Conservation (phyloP, 2,888 invertebrate species). For the Drosophila glabriapex region DNA sequence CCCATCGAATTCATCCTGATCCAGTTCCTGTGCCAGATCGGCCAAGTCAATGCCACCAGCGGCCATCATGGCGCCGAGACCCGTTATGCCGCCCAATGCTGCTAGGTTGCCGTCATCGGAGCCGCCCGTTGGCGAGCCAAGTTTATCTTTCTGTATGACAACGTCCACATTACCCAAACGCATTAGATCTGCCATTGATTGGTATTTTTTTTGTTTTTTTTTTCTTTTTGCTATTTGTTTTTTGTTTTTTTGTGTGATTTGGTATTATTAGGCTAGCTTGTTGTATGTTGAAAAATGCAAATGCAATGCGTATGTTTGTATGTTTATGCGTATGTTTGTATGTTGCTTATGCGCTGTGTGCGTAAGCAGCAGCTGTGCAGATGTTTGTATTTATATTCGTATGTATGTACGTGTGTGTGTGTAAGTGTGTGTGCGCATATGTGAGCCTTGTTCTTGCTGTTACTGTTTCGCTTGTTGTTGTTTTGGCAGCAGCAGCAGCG, state of each 20-base stretch:
- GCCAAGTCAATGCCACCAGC: constrained; percentile 87
- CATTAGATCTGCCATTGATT: constrained; percentile 89
- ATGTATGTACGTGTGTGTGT: constrained; percentile 7
- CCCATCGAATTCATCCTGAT: constrained; percentile 90
- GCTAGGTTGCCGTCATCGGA: constrained; percentile 91
- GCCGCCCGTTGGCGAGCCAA: constrained; percentile 94
- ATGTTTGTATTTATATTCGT: constrained; percentile 19
- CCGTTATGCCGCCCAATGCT: constrained; percentile 82
- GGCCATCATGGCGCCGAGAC: constrained; percentile 86
- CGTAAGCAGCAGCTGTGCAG: constrained; percentile 55
- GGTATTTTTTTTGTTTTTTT: constrained; percentile 41
- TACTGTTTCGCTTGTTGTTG: constrained; percentile 24
- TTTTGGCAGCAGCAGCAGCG: constrained; percentile 42
- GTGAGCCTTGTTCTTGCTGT: constrained; percentile 37
- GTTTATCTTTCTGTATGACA: constrained; percentile 90
- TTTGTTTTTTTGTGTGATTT: constrained; percentile 35
- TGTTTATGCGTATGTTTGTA: constrained; percentile 34
- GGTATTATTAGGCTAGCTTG: constrained; percentile 58
- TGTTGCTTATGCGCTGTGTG: constrained; percentile 31
- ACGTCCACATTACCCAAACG: constrained; percentile 89
- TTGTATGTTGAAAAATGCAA: constrained; percentile 37
- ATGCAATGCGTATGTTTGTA: constrained; percentile 39
- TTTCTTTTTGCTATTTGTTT: constrained; percentile 22
- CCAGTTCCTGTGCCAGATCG: constrained; percentile 88
- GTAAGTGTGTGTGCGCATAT: constrained; percentile 20